Base-by-base conservation (phyloP, 2,113 vertebrate genomes). In the Oncorhynchus nerka region DNA sequence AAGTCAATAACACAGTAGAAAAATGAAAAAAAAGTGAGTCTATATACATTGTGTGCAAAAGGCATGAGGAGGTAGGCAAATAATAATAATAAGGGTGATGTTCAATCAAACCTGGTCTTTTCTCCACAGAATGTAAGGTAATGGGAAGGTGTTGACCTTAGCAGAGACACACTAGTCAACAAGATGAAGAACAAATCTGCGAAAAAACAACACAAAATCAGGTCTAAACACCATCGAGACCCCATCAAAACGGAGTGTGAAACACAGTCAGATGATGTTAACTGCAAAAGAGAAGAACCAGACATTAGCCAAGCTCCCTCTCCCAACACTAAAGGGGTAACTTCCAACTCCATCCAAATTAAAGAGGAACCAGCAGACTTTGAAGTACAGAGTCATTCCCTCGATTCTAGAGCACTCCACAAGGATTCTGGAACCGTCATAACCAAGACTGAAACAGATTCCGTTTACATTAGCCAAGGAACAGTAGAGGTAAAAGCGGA, bases 331-430 rank as follows among this genome's bases (percentile, higher is more conserved):
- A 73, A 88, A 8, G 80, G 77, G 32, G 68, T 61, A 3, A 67
- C 55, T 32, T 80, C 84, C 0, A 22, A 78, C 59, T 15, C 51
- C 2, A 71, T 90, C 70, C 81, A 67, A 8, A 84, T 93, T 77
- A 93, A 93, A 69, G 91, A 92, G 71, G 92, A 93, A 48, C 88
- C 87, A n/a, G 26, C 55, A 30, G 68, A 80, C 48, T 16, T 19
- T 45, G 55, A 85, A 15, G 65, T 79, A 5, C 70, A 26, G 24
- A 24, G 13, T 49, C 24, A 48, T 67, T 62, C 22, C 22, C 39
- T 45, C 1, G 85, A 84, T 73, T 39, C 66, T 32, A 30, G n/a
- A 26, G 61, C 24, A 30, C 28, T 34, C 11, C 28, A 45, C 5
- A 32, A 13, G n/a, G 82, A 86, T 13, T 64, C 73, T 7, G 80